These are phyloP conservation scores for Muscicapa adusta DNA, from an alignment of 2,113 vertebrate species.

Conservation along the genomic window DNA sequence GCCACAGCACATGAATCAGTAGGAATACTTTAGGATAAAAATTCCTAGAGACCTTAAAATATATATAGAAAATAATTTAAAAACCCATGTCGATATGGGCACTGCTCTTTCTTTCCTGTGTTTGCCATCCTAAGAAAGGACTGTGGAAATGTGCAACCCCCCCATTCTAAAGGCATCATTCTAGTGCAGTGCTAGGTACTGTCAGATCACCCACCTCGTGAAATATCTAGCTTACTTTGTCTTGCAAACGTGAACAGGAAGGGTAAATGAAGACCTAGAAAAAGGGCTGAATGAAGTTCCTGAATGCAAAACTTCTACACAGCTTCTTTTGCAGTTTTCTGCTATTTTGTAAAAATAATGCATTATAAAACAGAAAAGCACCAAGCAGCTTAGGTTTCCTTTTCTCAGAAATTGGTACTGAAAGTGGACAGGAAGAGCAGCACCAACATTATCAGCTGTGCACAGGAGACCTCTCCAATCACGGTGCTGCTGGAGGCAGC, in stretches of 20 bases:
- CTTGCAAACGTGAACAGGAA: background rate
- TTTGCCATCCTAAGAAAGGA: background rate
- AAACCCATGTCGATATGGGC: background rate
- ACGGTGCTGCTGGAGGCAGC: background rate
- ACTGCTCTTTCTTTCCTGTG: background rate
- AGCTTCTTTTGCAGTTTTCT: background rate
- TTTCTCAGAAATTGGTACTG: background rate
- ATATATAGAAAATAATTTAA: background rate
- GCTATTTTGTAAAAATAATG: background rate
- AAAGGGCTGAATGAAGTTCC: background rate
- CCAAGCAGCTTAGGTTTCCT: background rate
- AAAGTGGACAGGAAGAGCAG: background rate
- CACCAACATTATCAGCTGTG: background rate
- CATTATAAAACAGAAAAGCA: background rate
- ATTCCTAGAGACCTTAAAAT: background rate
- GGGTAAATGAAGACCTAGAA: background rate
- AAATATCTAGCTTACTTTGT: background rate
- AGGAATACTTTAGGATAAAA: background rate
- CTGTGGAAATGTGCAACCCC: background rate
- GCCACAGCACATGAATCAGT: background rate
- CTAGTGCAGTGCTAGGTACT: background rate
- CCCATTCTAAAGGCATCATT: rapidly evolving
- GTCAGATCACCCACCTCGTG: background rate
- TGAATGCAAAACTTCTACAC: background rate
- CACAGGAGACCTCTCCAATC: background rate